phyloP scores from a whole-genome alignment of 2,888 invertebrate species.

The Leptinotarsa juncta region DNA sequence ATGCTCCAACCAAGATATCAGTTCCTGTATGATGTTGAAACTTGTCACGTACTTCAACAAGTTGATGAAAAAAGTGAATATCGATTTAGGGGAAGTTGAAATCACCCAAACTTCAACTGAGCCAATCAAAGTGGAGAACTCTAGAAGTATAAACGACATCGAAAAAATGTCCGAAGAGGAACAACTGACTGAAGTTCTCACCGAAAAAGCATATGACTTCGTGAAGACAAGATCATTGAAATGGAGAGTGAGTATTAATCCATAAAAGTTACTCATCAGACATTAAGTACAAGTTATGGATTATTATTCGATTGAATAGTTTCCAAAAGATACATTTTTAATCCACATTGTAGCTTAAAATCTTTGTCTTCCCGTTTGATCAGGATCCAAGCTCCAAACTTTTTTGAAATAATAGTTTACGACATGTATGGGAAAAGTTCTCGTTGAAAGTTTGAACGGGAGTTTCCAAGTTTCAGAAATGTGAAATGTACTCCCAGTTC shows the following conservation, averaged over 20 bases:
- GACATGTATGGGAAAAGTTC: too few species aligned
- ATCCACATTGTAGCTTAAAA: too few species aligned
- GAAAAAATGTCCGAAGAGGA: slow-evolving; percentile 68
- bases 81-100: slow-evolving; percentile 82
- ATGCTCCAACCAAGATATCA: slow-evolving; percentile 81
- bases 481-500: too few species aligned
- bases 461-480: too few species aligned
- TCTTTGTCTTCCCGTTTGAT: too few species aligned
- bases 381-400: too few species aligned
- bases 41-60: slow-evolving; percentile 85
- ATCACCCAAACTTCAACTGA: slow-evolving; percentile 73
- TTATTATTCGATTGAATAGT: not conserved
- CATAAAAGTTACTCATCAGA: too few species aligned
- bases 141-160: slow-evolving; percentile 60
- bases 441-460: too few species aligned
- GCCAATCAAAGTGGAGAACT: slow-evolving; percentile 66
- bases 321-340: too few species aligned
- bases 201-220: slow-evolving; percentile 82
- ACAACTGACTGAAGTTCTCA: slow-evolving; percentile 73
- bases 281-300: not conserved
- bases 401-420: too few species aligned
- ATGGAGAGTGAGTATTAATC: slow-evolving; percentile 71
- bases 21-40: slow-evolving; percentile 86
- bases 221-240: slow-evolving; percentile 81
- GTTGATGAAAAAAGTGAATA: slow-evolving; percentile 81